Conservation (phyloP, 2,797 vertebrate genomes). For the Chaenodraco wilsoni region DNA sequence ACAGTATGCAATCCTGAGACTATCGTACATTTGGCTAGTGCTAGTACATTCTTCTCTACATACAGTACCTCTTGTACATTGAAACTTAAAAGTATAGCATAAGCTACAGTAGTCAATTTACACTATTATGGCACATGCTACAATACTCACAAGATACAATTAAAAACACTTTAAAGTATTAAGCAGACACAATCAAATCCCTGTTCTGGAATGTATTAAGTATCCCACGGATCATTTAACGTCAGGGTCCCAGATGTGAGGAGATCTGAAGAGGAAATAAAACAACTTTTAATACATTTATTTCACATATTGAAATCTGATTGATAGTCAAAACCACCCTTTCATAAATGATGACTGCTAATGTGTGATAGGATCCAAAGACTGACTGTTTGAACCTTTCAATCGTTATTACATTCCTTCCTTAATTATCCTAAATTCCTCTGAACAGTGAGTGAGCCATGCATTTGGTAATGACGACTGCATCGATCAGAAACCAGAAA, state of each 20-base stretch:
- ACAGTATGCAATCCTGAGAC: slow-evolving; percentile 49
- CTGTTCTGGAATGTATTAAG: slow-evolving; percentile 29
- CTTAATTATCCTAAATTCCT: neutral
- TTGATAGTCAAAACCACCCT: neutral
- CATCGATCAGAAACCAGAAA: neutral
- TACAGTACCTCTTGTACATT: slow-evolving; percentile 43
- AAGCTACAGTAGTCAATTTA: slow-evolving; percentile 32
- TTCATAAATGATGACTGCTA: neutral
- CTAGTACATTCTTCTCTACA: slow-evolving; percentile 40
- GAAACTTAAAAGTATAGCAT: slow-evolving; percentile 49
- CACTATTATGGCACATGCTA: slow-evolving; percentile 35
- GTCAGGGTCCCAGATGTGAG: slow-evolving; percentile 14
- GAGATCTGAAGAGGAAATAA: slow-evolving; percentile 42
- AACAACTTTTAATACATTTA: slow-evolving; percentile 1
- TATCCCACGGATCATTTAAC: slow-evolving; percentile 5
- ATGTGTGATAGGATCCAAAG: neutral
- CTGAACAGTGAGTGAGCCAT: neutral
- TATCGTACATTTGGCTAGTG: slow-evolving; percentile 30
- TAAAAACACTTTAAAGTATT: slow-evolving; percentile 12
- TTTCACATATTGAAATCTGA: neutral
- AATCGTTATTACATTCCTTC: neutral
- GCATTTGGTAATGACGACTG: slow-evolving; percentile 8
- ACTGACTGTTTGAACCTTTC: neutral
- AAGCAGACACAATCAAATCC: slow-evolving; percentile 25
- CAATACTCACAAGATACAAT: slow-evolving; percentile 38